These are phyloP conservation scores for Sorex araneus DNA, from an alignment of 2,113 vertebrate genomes.

Conservation along the genomic window DNA sequence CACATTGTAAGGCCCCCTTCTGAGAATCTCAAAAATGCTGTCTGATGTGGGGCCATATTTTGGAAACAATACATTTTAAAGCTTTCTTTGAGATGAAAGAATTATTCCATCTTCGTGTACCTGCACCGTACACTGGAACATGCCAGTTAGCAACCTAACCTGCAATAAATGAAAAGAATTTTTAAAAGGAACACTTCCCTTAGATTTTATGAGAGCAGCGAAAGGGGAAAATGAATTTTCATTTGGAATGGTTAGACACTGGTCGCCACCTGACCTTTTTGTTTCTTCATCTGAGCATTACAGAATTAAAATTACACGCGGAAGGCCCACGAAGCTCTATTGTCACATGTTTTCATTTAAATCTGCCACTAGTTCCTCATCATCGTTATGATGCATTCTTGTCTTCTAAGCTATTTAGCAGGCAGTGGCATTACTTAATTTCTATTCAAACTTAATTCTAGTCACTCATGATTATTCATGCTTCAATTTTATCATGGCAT, in stretches of 20 bases:
- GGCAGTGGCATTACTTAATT: slow-evolving; percentile 68
- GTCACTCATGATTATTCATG: slow-evolving; percentile 72
- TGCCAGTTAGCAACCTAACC: too few species aligned
- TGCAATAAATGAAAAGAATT: too few species aligned
- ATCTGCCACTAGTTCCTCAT: slow-evolving; percentile 6
- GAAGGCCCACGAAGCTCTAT: background rate
- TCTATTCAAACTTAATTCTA: slow-evolving; percentile 63
- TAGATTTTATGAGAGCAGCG: background rate
- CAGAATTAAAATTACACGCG: background rate
- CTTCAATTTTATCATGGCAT: slow-evolving; percentile 45
- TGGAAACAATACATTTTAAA: slow-evolving; percentile 13
- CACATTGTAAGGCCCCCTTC: background rate
- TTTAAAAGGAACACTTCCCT: background rate
- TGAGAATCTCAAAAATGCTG: background rate
- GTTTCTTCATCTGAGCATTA: slow-evolving; percentile 32
- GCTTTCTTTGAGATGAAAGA: slow-evolving; percentile 25
- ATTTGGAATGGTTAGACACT: slow-evolving; percentile 43
- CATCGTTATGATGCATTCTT: slow-evolving; percentile 52
- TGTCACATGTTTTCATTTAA: slow-evolving; percentile 56
- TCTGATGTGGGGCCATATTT: background rate
- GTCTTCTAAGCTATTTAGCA: slow-evolving; percentile 68
- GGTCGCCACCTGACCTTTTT: background rate
- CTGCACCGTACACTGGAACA: too few species aligned
- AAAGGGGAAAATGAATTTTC: slow-evolving; percentile 3
- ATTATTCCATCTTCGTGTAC: background rate